Conservation (phyloP, 2,113 vertebrate genomes). For the cat (Felis catus) region DNA sequence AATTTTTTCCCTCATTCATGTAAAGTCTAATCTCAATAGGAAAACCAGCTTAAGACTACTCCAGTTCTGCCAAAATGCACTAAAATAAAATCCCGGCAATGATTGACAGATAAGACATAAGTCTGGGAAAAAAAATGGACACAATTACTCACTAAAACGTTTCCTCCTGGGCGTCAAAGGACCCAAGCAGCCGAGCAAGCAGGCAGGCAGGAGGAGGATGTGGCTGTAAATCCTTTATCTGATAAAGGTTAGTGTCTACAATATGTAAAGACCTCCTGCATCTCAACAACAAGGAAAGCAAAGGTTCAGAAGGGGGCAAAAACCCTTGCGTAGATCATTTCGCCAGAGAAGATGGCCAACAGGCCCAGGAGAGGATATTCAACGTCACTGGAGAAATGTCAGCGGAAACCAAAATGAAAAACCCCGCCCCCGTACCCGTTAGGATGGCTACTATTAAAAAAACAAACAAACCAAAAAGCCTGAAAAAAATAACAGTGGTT, state of each 20-base stretch:
- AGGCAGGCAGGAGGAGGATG: not conserved
- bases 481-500: not conserved
- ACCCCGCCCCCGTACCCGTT: not conserved
- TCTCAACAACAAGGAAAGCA: not conserved
- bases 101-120: not conserved
- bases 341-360: not conserved
- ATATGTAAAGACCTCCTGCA: not conserved
- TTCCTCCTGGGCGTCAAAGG: not conserved
- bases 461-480: not conserved
- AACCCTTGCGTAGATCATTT: not conserved
- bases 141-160: not conserved
- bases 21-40: not conserved
- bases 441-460: not conserved
- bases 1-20: not conserved
- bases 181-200: not conserved
- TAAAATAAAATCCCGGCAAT: not conserved
- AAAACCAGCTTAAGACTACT: not conserved
- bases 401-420: not conserved
- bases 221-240: not conserved
- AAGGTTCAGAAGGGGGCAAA: not conserved
- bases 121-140: not conserved
- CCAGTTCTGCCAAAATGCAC: not conserved
- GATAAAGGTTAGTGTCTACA: not conserved
- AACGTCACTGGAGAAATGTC: not conserved
- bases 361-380: not conserved